Evolutionary conservation across 2,113 vertebrate species (phyloP).

Genomic region (Phrynosoma platyrhinos): DNA sequence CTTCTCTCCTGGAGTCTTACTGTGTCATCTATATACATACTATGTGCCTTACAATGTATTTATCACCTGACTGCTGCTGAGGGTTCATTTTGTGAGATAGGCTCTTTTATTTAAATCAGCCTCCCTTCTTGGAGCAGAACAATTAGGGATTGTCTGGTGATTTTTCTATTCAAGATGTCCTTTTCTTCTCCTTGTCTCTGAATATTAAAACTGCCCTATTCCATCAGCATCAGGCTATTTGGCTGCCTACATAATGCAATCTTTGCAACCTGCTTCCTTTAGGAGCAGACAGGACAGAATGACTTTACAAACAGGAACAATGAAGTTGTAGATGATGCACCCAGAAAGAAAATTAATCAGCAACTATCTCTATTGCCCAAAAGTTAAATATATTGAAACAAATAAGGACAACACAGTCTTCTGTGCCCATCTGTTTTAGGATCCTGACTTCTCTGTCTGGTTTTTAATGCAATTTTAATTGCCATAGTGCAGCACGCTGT

Average conservation of each 20-base stretch:
- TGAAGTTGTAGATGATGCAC: slow-evolving; percentile 59
- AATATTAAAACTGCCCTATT: neutral
- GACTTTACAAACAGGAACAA: slow-evolving; percentile 53
- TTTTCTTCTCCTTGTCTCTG: slow-evolving; percentile 20
- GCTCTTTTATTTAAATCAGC: slow-evolving; percentile 30
- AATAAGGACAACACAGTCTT: slow-evolving; percentile 56
- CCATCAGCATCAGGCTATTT: slow-evolving; percentile 31
- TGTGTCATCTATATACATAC: slow-evolving; percentile 3
- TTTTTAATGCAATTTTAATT: slow-evolving; percentile 76
- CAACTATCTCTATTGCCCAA: slow-evolving; percentile 55
- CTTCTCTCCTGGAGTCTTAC: neutral
- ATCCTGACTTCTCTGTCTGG: slow-evolving; percentile 55
- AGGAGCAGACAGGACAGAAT: slow-evolving; percentile 47
- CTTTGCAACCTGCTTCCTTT: slow-evolving; percentile 40
- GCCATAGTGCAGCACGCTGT: slow-evolving; percentile 59
- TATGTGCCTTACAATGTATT: slow-evolving; percentile 11
- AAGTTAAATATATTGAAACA: slow-evolving; percentile 61
- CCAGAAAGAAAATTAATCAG: slow-evolving; percentile 62
- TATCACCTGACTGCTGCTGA: slow-evolving; percentile 18
- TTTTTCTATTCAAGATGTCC: slow-evolving; percentile 36
- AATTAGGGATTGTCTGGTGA: slow-evolving; percentile 8
- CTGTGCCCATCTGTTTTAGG: slow-evolving; percentile 54
- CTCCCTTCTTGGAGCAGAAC: slow-evolving; percentile 51
- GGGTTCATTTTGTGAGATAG: slow-evolving; percentile 5
- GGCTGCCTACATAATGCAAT: slow-evolving; percentile 42